Conservation (phyloP, 2,797 vertebrate species). For the Craterocephalus amniculus region DNA sequence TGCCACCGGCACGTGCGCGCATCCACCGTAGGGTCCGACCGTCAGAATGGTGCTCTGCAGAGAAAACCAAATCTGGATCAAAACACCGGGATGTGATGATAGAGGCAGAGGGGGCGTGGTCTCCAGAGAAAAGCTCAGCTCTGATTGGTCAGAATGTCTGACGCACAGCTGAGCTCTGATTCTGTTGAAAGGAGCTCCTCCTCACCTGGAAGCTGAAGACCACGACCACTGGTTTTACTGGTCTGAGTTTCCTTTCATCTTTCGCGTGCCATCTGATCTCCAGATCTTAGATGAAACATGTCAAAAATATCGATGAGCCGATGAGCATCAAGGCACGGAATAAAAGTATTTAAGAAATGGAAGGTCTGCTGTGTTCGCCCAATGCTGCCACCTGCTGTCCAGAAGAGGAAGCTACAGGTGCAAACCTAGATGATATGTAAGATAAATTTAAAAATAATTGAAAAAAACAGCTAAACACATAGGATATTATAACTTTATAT, state of each 20-base stretch:
- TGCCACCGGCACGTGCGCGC: not conserved
- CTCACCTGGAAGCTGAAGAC: conserved; percentile 28
- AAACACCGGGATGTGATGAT: conserved; percentile 62
- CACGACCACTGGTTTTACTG: not conserved
- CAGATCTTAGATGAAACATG: not conserved
- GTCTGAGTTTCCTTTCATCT: not conserved
- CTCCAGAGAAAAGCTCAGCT: not conserved
- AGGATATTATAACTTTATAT: no score
- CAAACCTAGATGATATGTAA: no score
- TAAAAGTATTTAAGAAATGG: not conserved
- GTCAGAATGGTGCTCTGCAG: conserved; percentile 1
- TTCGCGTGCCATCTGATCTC: not conserved
- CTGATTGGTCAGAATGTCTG: conserved; percentile 58
- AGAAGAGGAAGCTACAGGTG: not conserved
- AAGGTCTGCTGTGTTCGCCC: not conserved
- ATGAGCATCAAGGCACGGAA: not conserved
- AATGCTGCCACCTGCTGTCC: conserved; percentile 60
- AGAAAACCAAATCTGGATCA: conserved; percentile 56
- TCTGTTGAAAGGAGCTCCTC: conserved; percentile 44
- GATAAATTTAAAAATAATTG: no score
- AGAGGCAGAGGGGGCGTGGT: conserved; percentile 42
- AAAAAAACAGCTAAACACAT: no score
- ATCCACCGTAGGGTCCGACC: not conserved
- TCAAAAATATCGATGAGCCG: not conserved
- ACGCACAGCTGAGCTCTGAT: conserved; percentile 28